Percentiles rank a stretch among this genome's conserved stretches.
Conservation (phyloP, 2,888 invertebrate species). For the Mimachlamys varia region DNA sequence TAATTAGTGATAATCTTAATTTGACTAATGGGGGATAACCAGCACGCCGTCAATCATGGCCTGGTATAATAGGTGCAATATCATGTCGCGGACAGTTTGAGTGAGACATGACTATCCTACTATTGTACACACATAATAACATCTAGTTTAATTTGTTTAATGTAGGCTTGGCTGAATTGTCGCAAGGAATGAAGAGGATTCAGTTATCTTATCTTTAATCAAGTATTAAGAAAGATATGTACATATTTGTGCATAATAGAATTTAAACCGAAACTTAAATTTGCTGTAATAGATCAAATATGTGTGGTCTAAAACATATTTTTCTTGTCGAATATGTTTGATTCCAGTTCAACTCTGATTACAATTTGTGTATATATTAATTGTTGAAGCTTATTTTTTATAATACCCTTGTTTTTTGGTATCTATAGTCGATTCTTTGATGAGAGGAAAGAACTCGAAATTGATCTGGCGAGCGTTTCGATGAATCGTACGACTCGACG, state of each 20-base stretch:
- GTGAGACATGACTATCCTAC: neutral
- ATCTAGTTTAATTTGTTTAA: neutral
- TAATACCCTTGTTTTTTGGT: too few species aligned
- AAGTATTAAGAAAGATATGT: neutral
- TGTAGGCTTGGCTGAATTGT: neutral
- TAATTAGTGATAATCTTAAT: slow-evolving; percentile 25
- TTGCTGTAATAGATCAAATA: too few species aligned
- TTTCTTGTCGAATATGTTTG: too few species aligned
- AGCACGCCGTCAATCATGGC: neutral
- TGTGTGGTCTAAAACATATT: too few species aligned
- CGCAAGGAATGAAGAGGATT: neutral
- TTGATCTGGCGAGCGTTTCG: too few species aligned
- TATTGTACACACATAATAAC: neutral
- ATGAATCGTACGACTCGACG: too few species aligned
- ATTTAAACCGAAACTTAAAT: neutral
- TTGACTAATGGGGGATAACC: slow-evolving; percentile 14
- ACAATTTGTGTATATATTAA: too few species aligned
- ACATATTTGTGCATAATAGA: neutral
- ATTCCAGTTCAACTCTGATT: too few species aligned
- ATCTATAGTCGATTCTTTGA: too few species aligned
- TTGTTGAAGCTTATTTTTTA: too few species aligned
- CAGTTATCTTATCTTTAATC: neutral
- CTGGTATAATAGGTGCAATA: neutral
- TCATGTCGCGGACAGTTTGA: neutral
- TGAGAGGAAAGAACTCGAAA: too few species aligned